These are phyloP conservation scores for Phengaris arion DNA, from an alignment of 2,888 invertebrate genomes.

Conservation along the genomic window DNA sequence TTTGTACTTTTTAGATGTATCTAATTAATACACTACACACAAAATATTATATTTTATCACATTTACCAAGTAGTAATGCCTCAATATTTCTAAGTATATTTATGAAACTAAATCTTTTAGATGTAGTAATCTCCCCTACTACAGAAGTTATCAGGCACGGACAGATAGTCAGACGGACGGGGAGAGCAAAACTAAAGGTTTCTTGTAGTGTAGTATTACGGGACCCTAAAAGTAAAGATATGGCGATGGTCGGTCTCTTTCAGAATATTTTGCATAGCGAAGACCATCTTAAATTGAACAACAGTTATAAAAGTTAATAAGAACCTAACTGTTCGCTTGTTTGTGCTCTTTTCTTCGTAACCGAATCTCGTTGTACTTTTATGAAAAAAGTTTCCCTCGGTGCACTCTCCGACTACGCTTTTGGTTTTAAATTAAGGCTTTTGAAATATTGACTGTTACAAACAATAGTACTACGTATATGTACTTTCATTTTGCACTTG, in stretches of 20 bases:
- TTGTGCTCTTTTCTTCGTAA: constrained; percentile 58
- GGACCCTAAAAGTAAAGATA: neutral
- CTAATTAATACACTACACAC: too few species aligned
- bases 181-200: too few species aligned
- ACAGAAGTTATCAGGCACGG: too few species aligned
- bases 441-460: constrained; percentile 30
- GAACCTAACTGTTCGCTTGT: constrained; percentile 64
- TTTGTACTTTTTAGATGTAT: too few species aligned
- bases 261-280: neutral
- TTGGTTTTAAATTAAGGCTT: constrained; percentile 51
- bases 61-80: too few species aligned
- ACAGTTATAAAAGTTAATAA: constrained; percentile 69
- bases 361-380: constrained; percentile 68
- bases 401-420: constrained; percentile 56
- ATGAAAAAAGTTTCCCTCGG: constrained; percentile 73
- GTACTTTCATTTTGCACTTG: neutral
- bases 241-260: neutral
- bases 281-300: constrained; percentile 46
- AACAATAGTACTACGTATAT: neutral
- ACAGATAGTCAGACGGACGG: too few species aligned
- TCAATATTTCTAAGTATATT: too few species aligned
- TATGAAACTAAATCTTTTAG: too few species aligned
- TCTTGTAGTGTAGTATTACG: too few species aligned
- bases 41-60: too few species aligned
- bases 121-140: too few species aligned